A percentile compares a stretch with the other conserved stretches of the same genome.
Conservation (phyloP, 2,797 vertebrate species). For the Streptopelia turtur region DNA sequence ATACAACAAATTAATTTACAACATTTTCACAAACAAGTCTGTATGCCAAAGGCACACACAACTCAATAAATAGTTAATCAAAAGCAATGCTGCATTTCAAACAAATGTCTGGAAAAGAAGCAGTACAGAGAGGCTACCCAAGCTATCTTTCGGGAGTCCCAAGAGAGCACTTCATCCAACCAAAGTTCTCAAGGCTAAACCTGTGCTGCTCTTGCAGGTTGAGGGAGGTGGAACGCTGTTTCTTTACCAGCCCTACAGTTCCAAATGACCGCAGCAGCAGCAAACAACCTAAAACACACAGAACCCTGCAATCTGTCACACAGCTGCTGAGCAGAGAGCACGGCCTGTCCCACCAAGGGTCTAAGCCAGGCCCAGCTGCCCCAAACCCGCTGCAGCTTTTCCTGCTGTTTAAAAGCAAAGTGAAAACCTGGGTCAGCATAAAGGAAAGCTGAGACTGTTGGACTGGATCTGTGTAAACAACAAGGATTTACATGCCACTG, state of each 20-base stretch:
- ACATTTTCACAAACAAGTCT: not conserved
- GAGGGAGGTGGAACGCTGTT: not conserved
- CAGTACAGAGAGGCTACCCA: not conserved
- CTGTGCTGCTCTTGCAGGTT: not conserved
- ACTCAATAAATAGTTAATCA: not conserved
- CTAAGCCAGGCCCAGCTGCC: not conserved
- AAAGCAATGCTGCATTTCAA: not conserved
- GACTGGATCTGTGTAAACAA: not conserved
- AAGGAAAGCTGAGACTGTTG: not conserved
- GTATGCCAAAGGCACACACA: not conserved
- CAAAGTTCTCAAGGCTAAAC: not conserved
- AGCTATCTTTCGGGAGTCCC: not conserved
- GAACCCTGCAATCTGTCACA: not conserved
- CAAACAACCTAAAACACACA: not conserved
- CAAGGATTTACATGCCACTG: not conserved
- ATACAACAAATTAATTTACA: not conserved
- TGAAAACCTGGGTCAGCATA: not conserved
- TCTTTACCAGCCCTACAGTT: not conserved
- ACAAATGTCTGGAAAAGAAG: not conserved
- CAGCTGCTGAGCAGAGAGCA: not conserved
- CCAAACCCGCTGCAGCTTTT: rapidly evolving
- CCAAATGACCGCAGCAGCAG: not conserved
- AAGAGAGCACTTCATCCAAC: not conserved
- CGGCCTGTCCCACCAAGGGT: rapidly evolving
- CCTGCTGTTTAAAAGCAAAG: not conserved